Conservation (phyloP, 2,113 vertebrate species). For the Serilophus lunatus region DNA sequence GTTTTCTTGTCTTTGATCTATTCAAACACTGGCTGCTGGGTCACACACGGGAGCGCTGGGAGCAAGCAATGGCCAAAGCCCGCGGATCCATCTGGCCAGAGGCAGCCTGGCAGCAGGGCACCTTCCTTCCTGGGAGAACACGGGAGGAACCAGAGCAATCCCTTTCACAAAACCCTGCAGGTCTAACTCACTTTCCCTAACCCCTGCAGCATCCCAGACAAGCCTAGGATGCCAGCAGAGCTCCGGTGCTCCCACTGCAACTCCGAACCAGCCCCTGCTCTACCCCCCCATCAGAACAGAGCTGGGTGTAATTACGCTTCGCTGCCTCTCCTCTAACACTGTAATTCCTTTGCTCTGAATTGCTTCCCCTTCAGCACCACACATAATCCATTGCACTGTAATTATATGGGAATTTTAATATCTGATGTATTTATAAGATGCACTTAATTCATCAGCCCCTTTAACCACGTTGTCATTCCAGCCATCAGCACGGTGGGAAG, state of each 20-base stretch:
- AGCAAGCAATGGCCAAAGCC: not conserved
- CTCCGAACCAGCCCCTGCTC: not conserved
- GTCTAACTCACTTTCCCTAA: not conserved
- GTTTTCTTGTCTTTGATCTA: not conserved
- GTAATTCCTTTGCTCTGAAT: constrained; percentile 18
- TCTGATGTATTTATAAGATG: constrained; percentile 50
- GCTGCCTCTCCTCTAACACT: not conserved
- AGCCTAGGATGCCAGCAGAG: not conserved
- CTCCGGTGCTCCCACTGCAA: not conserved
- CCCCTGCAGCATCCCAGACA: not conserved
- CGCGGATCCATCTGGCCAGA: fast-evolving
- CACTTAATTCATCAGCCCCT: constrained; percentile 58
- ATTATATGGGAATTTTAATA: constrained; percentile 48
- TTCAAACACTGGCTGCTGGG: not conserved
- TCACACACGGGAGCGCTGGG: not conserved
- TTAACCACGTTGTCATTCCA: not conserved
- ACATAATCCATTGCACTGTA: constrained; percentile 40
- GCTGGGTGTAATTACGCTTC: not conserved
- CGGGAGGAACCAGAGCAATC: not conserved
- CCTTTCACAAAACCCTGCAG: not conserved
- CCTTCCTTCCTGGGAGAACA: not conserved
- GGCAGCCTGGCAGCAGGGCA: not conserved
- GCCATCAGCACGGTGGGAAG: not conserved
- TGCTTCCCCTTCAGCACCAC: constrained; percentile 40
- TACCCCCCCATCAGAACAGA: not conserved